Evolutionary conservation across 2,113 vertebrate genomes (phyloP), one percentile per base, ranked within the genome.

Genomic region (Apodemus speciosus): DNA sequence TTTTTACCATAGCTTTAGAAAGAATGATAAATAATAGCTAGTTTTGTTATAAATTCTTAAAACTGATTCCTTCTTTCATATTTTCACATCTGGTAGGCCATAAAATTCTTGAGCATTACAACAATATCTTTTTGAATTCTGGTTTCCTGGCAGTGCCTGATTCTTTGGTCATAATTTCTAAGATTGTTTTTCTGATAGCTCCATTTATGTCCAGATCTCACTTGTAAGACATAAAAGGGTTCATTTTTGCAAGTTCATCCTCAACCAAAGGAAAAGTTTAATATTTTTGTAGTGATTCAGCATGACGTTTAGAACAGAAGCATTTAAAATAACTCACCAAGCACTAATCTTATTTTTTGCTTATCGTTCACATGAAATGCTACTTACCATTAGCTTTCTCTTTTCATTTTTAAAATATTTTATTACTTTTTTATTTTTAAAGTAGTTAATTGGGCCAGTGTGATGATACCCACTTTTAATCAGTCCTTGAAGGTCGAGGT

Each of bases 81-180:
- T 81, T 86, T n/a, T 89, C 58, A 56, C 68, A 71, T 94, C 27
- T 76, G 2, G 53, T 90, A 90, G 35, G 9, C 46, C 68, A 75
- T 56, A 40, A 0, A 35, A 21, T 40, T 72, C 92, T 77, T 27
- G 72, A 69, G 27, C 53, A 90, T 75, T 90, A 88, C 94, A 87
- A 91, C n/a, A 71, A 62, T 73, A 56, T 88, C 4, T 62, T 86
- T 0, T 81, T 88, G 49, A 88, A 64, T 79, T 91, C 32, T 86
- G 9, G 49, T 86, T 68, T 90, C n/a, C 30, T 72, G 10, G 8
- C 75, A 60, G 3, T 88, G 27, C 81, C 58, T 51, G 3, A 43
- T n/a, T 91, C 30, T 80, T 80, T 85, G 35, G 40, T 88, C 76
- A 94, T 62, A 73, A 15, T 76, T 90, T 92, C 71, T 46, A 89